Base-by-base conservation (phyloP, 2,888 invertebrate genomes). In the Caenorhabditis becei region DNA sequence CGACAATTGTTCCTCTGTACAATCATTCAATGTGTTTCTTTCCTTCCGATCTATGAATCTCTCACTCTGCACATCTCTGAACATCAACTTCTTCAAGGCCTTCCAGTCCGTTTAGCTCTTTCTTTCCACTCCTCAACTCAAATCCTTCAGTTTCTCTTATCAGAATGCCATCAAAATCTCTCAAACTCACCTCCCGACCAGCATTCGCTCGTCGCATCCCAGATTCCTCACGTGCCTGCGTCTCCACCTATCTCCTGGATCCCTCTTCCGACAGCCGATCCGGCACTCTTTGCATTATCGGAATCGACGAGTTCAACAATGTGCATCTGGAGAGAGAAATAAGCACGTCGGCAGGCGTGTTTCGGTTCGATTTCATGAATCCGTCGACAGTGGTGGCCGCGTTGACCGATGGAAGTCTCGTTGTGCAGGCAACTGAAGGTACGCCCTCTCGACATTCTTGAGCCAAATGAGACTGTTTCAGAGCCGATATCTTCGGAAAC, bases 161-260 rank as follows among this genome's bases (percentile, higher is more conserved):
- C 32, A 32, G 32, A n/a, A 71, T 62, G 62, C 70, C 70, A 35
- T 69, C 71, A n/a, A 59, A 53, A 49, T 18, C 18, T 32, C 49
- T 79, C 18, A 71, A 61, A 41, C 71, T 86, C 23, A 56, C 75
- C 11, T 78, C 83, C 26, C 84, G 86, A 2, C 86, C 86, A 14
- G 84, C 86, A n/a, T 86, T 86, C 47, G 83, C 79, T 41, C 75
- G 74, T 53, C 79, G 62, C 24, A 62, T 81, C 28, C 81, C 77
- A 11, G 23, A 59, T 26, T 26, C 71, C 16, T 69, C 71, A 5
- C 44, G 63, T 26, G 62, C 81, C 53, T 63, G 82, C 47, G 80
- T 79, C 49, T 86, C 86, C 51, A 86, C 86, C 7, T 86, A 86
- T 61, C 82, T 84, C 20, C 81, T 86, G 8, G 83, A 84, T 63